These are phyloP conservation scores for Paradoxurus hermaphroditus DNA, from an alignment of 2,113 vertebrate genomes.

Conservation along the genomic window DNA sequence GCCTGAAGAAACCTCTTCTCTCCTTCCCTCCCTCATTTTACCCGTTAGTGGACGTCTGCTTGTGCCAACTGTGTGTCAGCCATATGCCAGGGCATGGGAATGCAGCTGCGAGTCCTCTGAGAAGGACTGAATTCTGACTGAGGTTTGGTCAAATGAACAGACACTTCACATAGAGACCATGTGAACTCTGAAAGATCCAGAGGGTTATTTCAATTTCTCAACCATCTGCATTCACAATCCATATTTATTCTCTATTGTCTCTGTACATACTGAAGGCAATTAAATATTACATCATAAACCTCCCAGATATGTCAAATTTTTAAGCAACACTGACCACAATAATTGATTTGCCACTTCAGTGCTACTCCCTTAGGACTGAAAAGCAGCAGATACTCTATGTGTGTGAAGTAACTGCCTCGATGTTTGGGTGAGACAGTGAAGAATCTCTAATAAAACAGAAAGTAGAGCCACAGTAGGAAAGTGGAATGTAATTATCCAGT, in stretches of 20 bases:
- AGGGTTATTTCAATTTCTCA: neutral
- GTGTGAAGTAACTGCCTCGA: neutral
- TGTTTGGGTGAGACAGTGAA: constrained; percentile 47
- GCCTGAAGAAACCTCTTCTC: neutral
- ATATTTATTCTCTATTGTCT: neutral
- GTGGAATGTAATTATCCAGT: constrained; percentile 20
- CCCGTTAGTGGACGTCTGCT: neutral
- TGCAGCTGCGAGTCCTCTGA: neutral
- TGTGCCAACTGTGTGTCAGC: neutral
- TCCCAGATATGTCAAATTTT: neutral
- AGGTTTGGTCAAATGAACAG: neutral
- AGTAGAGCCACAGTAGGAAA: neutral
- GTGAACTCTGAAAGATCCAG: neutral
- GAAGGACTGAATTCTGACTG: neutral
- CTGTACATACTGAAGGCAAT: constrained; percentile 2
- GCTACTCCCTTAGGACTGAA: constrained; percentile 6
- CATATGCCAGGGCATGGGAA: neutral
- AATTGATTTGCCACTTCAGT: neutral
- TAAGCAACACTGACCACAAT: constrained; percentile 21
- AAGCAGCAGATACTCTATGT: constrained; percentile 9
- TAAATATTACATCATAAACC: constrained; percentile 22
- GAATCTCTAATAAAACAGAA: constrained; percentile 50
- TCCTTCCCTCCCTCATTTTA: neutral
- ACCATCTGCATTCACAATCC: neutral
- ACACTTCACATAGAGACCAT: neutral